phyloP scores from a whole-genome alignment of 2,888 invertebrate genomes.

The Synergus gifuensis region DNA sequence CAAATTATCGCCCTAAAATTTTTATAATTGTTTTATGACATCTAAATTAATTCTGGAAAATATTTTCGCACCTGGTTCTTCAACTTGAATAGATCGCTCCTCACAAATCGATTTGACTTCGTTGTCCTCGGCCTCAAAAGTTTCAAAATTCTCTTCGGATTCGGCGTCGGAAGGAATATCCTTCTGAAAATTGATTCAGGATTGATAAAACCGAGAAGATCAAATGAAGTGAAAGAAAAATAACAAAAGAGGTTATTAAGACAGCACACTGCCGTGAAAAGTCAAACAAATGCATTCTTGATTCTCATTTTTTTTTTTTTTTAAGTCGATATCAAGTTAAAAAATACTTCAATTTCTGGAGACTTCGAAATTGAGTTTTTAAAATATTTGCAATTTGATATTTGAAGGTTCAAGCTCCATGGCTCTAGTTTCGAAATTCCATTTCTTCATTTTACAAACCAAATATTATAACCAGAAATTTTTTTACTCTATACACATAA shows the following conservation, averaged over 20 bases:
- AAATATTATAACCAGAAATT: too few relatives aligned
- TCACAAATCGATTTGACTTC: conserved; percentile 41
- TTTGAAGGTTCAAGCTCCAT: too few relatives aligned
- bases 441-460: too few relatives aligned
- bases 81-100: conserved; percentile 49
- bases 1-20: too few relatives aligned
- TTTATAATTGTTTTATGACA: too few relatives aligned
- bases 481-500: too few relatives aligned
- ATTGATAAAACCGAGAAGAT: not conserved
- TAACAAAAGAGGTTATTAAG: conserved; percentile 39
- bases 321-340: not conserved
- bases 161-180: conserved; percentile 46
- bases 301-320: conserved; percentile 13
- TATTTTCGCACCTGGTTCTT: conserved; percentile 42
- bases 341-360: too few relatives aligned
- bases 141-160: not conserved
- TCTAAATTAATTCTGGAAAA: not conserved
- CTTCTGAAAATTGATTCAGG: conserved; percentile 40
- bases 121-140: conserved; percentile 47
- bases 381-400: too few relatives aligned
- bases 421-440: too few relatives aligned
- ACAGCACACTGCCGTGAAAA: conserved; percentile 15
- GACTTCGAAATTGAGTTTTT: too few relatives aligned
- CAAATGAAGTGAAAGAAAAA: not conserved
- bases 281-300: not conserved